These are phyloP conservation scores for Sisyra nigra DNA, from an alignment of 2,888 invertebrate genomes.

Conservation along the genomic window DNA sequence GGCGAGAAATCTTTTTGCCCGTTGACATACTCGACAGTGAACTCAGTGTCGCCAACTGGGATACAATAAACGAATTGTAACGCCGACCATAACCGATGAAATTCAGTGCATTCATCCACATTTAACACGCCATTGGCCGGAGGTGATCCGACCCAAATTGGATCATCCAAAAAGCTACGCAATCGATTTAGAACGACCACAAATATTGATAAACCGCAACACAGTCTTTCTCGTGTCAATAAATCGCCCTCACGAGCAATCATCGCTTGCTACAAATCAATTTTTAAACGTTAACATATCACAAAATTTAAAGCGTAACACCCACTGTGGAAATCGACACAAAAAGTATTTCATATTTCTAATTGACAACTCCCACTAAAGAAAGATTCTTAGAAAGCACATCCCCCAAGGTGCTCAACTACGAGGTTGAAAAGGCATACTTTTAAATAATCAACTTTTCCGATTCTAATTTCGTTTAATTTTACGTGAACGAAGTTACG, in stretches of 20 bases:
- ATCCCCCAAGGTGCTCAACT: no score
- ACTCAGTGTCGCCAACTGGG: slow-evolving; percentile 89
- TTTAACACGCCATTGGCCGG: slow-evolving; percentile 90
- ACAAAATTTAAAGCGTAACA: no score
- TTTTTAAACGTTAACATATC: neutral
- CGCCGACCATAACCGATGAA: slow-evolving; percentile 92
- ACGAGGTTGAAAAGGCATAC: no score
- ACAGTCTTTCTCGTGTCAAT: slow-evolving; percentile 87
- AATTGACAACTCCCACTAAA: no score
- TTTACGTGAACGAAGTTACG: no score
- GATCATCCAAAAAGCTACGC: slow-evolving; percentile 69
- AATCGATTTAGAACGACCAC: slow-evolving; percentile 84
- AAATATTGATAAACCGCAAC: slow-evolving; percentile 94
- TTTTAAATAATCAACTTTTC: no score
- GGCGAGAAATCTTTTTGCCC: neutral
- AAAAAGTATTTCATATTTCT: no score
- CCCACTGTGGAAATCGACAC: no score
- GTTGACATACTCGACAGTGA: slow-evolving; percentile 77
- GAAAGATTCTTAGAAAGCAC: no score
- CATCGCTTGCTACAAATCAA: slow-evolving; percentile 62
- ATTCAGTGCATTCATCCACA: slow-evolving; percentile 93
- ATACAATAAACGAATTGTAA: slow-evolving; percentile 96
- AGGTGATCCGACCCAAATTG: slow-evolving; percentile 81
- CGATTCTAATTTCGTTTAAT: no score
- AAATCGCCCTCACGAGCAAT: slow-evolving; percentile 91